Evolutionary conservation across 2,797 vertebrate genomes (phyloP), one percentile per base, ranked within the genome.

Genomic region (Hylomyscus alleni): DNA sequence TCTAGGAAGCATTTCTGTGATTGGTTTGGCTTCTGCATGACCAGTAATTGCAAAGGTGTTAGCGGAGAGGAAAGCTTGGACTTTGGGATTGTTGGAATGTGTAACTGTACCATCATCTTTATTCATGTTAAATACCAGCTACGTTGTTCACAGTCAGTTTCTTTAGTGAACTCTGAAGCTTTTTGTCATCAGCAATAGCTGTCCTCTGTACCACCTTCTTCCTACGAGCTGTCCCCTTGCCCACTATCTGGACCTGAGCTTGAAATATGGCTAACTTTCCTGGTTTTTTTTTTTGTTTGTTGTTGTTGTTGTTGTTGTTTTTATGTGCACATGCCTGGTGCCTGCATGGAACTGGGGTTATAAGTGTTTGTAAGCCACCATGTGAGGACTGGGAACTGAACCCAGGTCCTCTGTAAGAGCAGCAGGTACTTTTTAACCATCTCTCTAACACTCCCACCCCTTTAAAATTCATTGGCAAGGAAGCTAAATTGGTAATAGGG

Each of bases 61-160:
- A 98, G 99, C 99, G 44, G 99, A 99, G 89, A 99, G 99, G 94
- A 99, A 99, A 50, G 99, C 99, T 96, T 99, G 99, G 97, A 99
- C 99, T 99, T 99, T 99, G 97, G 99, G 99, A 97, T 99, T 99
- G 98, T 99, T 99, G 99, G 99, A 99, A 98, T 99, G 99, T 98
- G 99, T 99, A 98, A 99, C 99, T 14, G 99, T 99, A 73, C 99
- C 99, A 69, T 99, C 99, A 40, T 99, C 99, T 98, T 99, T 99
- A 97, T 99, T 99, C 99, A 99, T 99, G 98, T 99, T 99, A 98
- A 65, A 31, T 31, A 65, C 62, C 62, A 65, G 62, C 62, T 13
- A 4, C 13, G 4, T 62, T 65, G 62, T 31, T 65, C 62, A 31
- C 62, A 65, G 62, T 11, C 62, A 60, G 58, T 60, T 60, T 60